Conservation (phyloP, 2,888 invertebrate genomes). For the Barypeithes pellucidus region DNA sequence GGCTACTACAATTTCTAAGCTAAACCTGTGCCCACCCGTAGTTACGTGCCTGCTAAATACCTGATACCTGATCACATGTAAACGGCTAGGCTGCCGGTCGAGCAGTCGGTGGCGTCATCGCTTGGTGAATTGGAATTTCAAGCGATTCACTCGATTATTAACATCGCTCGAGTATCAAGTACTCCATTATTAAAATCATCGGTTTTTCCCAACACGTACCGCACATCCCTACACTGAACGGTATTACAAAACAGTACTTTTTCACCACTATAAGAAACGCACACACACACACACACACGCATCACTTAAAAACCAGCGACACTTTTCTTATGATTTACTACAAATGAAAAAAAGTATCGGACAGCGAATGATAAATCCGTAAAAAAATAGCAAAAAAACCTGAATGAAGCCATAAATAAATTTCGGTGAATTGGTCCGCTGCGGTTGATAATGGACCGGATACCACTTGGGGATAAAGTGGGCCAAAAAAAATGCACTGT, state of each 20-base stretch:
- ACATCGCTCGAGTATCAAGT: too few species aligned
- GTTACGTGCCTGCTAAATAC: too few species aligned
- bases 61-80: too few species aligned
- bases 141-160: too few species aligned
- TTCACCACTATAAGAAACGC: not conserved
- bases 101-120: too few species aligned
- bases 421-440: constrained; percentile 47
- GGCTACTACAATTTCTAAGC: too few species aligned
- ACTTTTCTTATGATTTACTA: constrained; percentile 38
- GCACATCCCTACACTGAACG: too few species aligned
- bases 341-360: constrained; percentile 45
- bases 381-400: constrained; percentile 39
- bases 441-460: constrained; percentile 48
- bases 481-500: constrained; percentile 24
- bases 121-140: too few species aligned
- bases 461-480: constrained; percentile 42
- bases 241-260: not conserved
- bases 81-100: too few species aligned
- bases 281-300: not conserved
- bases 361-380: constrained; percentile 42
- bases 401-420: constrained; percentile 47
- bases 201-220: too few species aligned
- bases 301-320: constrained; percentile 3
- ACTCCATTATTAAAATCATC: too few species aligned
- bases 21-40: too few species aligned